These are phyloP conservation scores for Esperia sulphurella DNA, from an alignment of 2,888 invertebrate species.

Conservation along the genomic window DNA sequence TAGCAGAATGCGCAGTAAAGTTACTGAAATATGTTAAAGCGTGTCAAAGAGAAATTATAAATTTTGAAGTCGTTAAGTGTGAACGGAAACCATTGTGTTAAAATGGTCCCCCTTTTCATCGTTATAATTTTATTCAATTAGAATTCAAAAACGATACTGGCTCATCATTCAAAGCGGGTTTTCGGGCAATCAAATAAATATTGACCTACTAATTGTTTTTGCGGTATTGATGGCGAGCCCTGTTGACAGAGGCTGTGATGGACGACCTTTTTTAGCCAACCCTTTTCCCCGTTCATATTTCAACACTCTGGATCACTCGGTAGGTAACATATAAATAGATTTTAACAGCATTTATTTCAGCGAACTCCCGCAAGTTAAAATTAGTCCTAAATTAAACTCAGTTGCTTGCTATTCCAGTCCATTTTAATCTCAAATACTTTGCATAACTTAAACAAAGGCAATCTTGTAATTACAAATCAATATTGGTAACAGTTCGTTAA, in stretches of 20 bases:
- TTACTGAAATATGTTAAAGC: no score
- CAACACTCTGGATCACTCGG: conserved; percentile 26
- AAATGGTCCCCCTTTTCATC: background rate
- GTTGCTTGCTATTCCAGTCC: conserved; percentile 1
- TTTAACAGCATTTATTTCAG: background rate
- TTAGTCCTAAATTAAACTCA: background rate
- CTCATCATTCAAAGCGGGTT: conserved; percentile 50
- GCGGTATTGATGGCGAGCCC: conserved; percentile 61
- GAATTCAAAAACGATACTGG: conserved; percentile 26
- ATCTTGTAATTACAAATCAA: conserved; percentile 58
- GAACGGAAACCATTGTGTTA: background rate
- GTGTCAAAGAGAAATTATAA: background rate
- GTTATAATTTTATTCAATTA: conserved; percentile 15
- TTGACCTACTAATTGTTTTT: conserved; percentile 76
- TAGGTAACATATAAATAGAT: conserved; percentile 17
- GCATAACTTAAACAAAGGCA: conserved; percentile 47
- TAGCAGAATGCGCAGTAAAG: no score
- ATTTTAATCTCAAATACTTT: conserved; percentile 48
- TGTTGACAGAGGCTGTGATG: conserved; percentile 72
- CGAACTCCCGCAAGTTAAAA: background rate
- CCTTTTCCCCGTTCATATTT: conserved; percentile 48
- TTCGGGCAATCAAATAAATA: conserved; percentile 69
- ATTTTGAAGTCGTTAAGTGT: background rate
- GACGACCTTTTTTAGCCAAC: conserved; percentile 64
- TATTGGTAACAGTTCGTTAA: conserved; percentile 43